A percentile compares a stretch with the other conserved stretches of the same genome.
These are phyloP conservation scores for Cettia cetti DNA, from an alignment of 2,113 vertebrate species.

Conservation along the genomic window DNA sequence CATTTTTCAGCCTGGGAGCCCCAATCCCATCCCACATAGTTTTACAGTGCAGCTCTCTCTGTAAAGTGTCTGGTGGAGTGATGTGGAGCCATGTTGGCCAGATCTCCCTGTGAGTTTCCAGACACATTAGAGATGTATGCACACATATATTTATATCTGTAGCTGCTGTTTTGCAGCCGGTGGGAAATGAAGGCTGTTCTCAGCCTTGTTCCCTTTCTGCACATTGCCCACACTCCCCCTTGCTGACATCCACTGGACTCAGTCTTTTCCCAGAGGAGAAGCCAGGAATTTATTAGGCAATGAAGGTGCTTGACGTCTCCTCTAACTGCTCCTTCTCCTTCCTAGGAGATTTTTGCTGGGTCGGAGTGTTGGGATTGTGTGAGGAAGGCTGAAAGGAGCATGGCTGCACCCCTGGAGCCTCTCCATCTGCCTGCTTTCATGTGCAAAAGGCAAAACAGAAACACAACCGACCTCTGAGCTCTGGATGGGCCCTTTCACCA, in stretches of 20 bases:
- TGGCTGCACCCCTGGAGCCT: background rate
- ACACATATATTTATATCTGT: background rate
- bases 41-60: background rate
- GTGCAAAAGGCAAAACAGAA: constrained; percentile 6
- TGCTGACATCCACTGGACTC: background rate
- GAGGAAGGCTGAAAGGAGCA: background rate
- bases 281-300: background rate
- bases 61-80: background rate
- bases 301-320: background rate
- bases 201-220: background rate
- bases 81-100: background rate
- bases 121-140: background rate
- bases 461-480: background rate
- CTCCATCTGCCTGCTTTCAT: background rate
- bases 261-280: background rate
- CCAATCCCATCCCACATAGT: background rate
- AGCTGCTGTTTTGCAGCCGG: background rate
- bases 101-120: background rate
- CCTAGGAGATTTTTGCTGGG: background rate
- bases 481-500: background rate
- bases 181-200: constrained; percentile 19
- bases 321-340: background rate
- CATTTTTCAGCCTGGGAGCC: background rate
- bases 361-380: background rate
- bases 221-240: background rate